A percentile compares a stretch with the other conserved stretches of the same genome.
Evolutionary conservation across 2,888 invertebrate genomes (phyloP).

Genomic region (Vesta saturnalis): DNA sequence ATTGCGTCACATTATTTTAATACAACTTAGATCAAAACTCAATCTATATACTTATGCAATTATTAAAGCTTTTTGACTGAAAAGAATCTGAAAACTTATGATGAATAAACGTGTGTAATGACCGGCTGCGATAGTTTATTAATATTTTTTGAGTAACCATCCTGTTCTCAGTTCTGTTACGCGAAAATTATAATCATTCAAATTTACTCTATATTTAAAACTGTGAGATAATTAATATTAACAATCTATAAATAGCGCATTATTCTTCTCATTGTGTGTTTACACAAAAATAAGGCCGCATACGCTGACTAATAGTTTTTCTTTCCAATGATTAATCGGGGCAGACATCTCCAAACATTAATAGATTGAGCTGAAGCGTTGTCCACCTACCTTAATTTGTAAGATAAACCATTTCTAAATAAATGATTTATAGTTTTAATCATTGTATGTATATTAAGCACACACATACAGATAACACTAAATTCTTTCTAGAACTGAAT

Average conservation of each 20-base stretch:
- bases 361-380: constrained; percentile 4
- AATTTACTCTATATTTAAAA: background rate
- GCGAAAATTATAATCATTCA: no score
- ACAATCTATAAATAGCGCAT: background rate
- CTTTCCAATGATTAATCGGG: constrained; percentile 9
- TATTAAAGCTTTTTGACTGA: no score
- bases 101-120: no score
- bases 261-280: background rate
- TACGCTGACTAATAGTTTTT: constrained; percentile 3
- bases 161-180: no score
- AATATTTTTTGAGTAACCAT: no score
- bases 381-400: background rate
- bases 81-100: no score
- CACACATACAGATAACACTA: background rate
- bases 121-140: no score
- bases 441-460: background rate
- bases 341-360: background rate
- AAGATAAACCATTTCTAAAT: constrained; percentile 1
- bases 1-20: no score
- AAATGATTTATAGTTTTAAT: background rate
- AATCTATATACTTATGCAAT: no score
- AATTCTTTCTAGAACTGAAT: background rate
- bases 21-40: no score
- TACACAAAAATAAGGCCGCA: background rate
- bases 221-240: no score